phyloP scores from a whole-genome alignment of 2,797 vertebrate species.

The Astyanax mexicanus region DNA sequence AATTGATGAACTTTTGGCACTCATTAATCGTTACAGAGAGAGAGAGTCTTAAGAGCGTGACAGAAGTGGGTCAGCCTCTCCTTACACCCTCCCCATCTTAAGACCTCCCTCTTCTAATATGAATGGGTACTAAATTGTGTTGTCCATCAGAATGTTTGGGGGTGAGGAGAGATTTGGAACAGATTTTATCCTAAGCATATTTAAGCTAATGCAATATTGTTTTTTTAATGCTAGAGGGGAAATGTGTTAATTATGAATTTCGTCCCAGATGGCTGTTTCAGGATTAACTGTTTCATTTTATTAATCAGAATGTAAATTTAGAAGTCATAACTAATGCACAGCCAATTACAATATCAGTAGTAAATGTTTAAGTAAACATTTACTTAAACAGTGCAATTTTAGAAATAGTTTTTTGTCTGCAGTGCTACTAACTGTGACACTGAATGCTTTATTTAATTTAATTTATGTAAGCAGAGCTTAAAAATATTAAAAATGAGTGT shows the following conservation, averaged over 20 bases:
- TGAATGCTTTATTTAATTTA: no score
- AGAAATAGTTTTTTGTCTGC: no score
- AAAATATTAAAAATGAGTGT: no score
- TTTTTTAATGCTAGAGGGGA: constrained; percentile 8
- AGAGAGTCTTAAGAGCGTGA: constrained; percentile 19
- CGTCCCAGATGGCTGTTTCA: neutral
- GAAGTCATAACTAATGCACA: neutral
- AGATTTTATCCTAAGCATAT: neutral
- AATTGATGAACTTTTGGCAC: constrained; percentile 23
- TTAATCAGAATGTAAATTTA: neutral
- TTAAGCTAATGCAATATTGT: neutral
- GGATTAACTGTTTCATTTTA: neutral
- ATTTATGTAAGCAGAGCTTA: no score
- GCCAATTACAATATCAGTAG: neutral
- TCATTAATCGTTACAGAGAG: constrained; percentile 23
- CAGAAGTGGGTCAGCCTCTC: constrained; percentile 38
- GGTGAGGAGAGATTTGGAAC: neutral
- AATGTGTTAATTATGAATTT: constrained; percentile 8
- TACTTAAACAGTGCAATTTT: no score
- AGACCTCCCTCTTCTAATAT: constrained; percentile 42
- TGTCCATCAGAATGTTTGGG: neutral
- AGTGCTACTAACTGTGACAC: no score
- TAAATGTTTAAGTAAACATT: no score
- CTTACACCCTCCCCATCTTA: constrained; percentile 3
- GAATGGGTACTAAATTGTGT: constrained; percentile 22